Conservation (phyloP, 1,140 invertebrate species). For the Apis mellifera region Amel_HAv3.1 CM009939.2:5188001-5188500, state of each 20-base stretch:
- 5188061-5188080: constrained; percentile 33
- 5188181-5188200: constrained; percentile 65
- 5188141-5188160: constrained; percentile 71
- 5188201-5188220: constrained; percentile 60
- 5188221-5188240: constrained; percentile 58
- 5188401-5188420: too few species aligned
- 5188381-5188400: background rate
- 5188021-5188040: background rate
- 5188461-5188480: too few species aligned
- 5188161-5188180: constrained; percentile 67
- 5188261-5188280: constrained; percentile 35
- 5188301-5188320: constrained; percentile 3
- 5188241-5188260: background rate
- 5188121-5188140: constrained; percentile 66
- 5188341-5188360: background rate
- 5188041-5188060: constrained; percentile 2
- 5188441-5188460: too few species aligned
- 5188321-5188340: background rate
- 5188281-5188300: background rate
- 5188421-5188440: too few species aligned
- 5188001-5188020: background rate
- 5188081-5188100: background rate
- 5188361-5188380: background rate
- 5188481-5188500: too few species aligned
- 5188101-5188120: constrained; percentile 42